phyloP scores from a whole-genome alignment of 64 coral and sea anemone species.

The Stichodactyla helianthus region DNA sequence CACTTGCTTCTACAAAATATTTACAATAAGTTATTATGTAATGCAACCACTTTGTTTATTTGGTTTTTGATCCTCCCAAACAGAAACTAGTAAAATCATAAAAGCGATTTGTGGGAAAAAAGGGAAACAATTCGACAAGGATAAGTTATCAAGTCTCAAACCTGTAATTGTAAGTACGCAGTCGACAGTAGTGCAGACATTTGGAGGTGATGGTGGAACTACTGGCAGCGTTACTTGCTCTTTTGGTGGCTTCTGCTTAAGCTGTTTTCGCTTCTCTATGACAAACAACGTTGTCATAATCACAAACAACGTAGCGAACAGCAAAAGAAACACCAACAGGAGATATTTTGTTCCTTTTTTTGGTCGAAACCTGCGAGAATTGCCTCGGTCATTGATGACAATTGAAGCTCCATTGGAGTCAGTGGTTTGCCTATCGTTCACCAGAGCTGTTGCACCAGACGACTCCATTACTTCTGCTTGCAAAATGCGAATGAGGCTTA shows the following conservation, averaged over 20 bases:
- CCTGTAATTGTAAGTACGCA: slow-evolving; percentile 9
- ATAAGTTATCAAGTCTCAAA: neutral
- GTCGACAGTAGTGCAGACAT: neutral
- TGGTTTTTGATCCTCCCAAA: too few relatives aligned
- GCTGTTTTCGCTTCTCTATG: slow-evolving; percentile 3
- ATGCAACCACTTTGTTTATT: too few relatives aligned
- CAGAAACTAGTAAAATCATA: too few relatives aligned
- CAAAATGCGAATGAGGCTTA: neutral
- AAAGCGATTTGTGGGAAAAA: too few relatives aligned
- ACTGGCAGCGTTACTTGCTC: neutral
- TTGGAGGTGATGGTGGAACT: neutral
- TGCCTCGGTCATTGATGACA: neutral
- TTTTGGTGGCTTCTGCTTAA: neutral
- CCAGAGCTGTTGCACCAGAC: neutral
- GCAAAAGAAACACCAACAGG: neutral
- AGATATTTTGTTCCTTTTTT: neutral
- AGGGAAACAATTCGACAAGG: neutral
- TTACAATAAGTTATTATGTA: too few relatives aligned
- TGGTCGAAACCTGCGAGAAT: neutral
- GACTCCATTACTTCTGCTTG: neutral
- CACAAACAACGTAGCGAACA: slow-evolving; percentile 3
- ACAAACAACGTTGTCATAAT: neutral
- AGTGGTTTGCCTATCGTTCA: neutral
- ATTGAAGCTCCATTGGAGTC: neutral
- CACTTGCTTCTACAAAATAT: too few relatives aligned